Conservation (phyloP, 2,888 invertebrate genomes). For the Acanthopleura granulata region DNA sequence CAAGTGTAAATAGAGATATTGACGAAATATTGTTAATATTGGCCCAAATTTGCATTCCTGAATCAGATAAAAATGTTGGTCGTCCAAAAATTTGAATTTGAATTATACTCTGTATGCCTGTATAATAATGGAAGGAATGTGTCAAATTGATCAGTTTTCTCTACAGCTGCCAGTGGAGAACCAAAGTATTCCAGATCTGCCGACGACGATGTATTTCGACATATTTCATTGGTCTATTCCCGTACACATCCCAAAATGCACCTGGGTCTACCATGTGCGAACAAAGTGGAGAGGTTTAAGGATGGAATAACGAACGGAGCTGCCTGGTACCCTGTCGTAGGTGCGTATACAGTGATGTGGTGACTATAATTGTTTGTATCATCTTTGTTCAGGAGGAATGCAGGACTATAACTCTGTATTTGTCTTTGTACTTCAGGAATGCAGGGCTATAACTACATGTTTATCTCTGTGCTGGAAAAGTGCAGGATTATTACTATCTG, state of each 20-base stretch:
- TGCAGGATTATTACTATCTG: not conserved
- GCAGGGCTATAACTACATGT: too few species aligned
- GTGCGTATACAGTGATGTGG: constrained; percentile 67
- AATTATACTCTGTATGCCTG: too few species aligned
- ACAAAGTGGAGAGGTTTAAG: constrained; percentile 76
- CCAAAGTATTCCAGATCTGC: constrained; percentile 71
- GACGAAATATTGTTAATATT: too few species aligned
- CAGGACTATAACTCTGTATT: too few species aligned
- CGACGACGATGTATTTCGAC: constrained; percentile 85
- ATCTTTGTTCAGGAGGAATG: too few species aligned
- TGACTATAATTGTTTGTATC: too few species aligned
- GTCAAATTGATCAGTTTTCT: not conserved
- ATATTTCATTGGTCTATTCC: constrained; percentile 84
- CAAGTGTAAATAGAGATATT: too few species aligned
- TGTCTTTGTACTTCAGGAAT: too few species aligned
- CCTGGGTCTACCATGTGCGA: constrained; percentile 30
- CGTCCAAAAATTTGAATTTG: too few species aligned
- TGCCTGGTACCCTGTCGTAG: constrained; percentile 89
- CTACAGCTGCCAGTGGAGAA: not conserved
- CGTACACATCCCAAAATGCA: constrained; percentile 82
- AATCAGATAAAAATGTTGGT: too few species aligned
- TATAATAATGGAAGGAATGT: too few species aligned
- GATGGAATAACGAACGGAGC: constrained; percentile 93
- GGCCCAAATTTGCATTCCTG: not conserved
- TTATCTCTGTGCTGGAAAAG: too few species aligned